A percentile compares a stretch with the other conserved stretches of the same genome.
phyloP scores from a whole-genome alignment of 2,113 vertebrate genomes.

The Caretta caretta region DNA sequence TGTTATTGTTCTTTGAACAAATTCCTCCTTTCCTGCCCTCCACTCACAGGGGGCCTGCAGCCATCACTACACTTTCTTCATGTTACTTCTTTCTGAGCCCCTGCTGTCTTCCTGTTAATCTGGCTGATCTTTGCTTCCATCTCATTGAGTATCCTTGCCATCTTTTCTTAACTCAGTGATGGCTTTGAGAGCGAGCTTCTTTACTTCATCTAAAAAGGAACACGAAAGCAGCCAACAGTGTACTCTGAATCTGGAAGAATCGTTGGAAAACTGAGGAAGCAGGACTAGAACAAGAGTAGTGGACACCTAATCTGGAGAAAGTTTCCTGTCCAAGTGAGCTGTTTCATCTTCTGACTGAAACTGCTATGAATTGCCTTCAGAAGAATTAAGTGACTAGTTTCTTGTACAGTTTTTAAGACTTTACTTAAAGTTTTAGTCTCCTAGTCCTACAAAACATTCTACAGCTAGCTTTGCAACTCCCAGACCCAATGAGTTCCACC shows the following conservation, averaged over 20 bases:
- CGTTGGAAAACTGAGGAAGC: neutral
- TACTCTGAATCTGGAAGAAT: neutral
- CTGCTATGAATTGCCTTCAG: neutral
- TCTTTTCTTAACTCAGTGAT: neutral
- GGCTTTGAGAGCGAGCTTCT: neutral
- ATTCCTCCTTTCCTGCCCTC: neutral
- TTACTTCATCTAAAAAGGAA: neutral
- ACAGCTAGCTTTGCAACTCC: neutral
- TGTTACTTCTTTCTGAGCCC: neutral
- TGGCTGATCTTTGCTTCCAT: neutral
- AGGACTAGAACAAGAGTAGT: neutral
- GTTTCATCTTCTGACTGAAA: neutral
- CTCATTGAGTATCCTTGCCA: neutral
- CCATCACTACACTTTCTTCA: neutral
- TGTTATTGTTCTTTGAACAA: neutral
- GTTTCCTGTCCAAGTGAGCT: neutral
- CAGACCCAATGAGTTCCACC: neutral
- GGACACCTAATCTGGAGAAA: neutral
- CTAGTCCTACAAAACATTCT: neutral
- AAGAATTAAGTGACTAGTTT: neutral
- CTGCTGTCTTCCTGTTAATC: neutral
- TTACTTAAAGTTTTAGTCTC: neutral
- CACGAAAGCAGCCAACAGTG: neutral
- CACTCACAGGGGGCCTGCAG: neutral
- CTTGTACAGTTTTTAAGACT: neutral